Evolutionary conservation across 2,797 vertebrate genomes (phyloP).

Genomic region (Gymnoscopelus microlampas): DNA sequence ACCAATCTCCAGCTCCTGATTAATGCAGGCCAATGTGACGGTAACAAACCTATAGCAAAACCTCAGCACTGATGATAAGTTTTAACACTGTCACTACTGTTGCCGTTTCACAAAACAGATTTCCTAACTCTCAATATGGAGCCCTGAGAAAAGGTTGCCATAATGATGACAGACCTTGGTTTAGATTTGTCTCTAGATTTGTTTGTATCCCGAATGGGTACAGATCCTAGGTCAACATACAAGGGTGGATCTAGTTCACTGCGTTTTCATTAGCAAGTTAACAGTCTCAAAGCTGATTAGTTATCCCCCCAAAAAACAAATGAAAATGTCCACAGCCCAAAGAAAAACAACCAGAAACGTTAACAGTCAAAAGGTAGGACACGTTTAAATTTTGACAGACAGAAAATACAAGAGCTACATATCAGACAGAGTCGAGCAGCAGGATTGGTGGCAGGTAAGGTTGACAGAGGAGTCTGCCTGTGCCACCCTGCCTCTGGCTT

Average conservation of each 20-base stretch:
- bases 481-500: background rate
- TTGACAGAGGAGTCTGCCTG: background rate
- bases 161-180: background rate
- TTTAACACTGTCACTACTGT: constrained; percentile 8
- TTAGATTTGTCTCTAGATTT: background rate
- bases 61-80: background rate
- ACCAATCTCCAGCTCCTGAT: constrained; percentile 2
- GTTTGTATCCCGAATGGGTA: background rate
- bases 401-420: constrained; percentile 8
- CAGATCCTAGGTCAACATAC: constrained; percentile 3
- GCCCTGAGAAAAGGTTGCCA: constrained; percentile 35
- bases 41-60: background rate
- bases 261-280: constrained; percentile 23
- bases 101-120: background rate
- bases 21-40: background rate
- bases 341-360: background rate
- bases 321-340: background rate
- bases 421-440: constrained; percentile 7
- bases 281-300: constrained; percentile 21
- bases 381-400: background rate
- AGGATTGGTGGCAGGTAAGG: background rate
- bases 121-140: constrained; percentile 23
- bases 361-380: background rate
- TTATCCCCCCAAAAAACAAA: background rate
- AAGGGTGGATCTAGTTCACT: constrained; percentile 2